Conservation (phyloP, 2,113 vertebrate genomes). For the Alligator mississippiensis region DNA sequence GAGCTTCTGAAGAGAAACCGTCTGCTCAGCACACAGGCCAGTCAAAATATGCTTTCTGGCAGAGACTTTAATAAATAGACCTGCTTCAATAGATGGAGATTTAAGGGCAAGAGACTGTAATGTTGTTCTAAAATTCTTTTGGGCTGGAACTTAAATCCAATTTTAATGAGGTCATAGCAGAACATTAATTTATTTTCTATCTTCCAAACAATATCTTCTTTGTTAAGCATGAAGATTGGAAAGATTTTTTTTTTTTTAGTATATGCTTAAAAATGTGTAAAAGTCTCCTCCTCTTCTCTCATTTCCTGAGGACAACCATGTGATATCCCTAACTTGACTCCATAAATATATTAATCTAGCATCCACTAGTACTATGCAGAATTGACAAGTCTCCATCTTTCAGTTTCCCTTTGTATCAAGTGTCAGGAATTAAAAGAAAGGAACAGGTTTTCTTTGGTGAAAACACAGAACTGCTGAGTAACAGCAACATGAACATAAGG, state of each 20-base stretch:
- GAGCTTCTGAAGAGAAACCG: conserved; percentile 63
- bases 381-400: conserved; percentile 37
- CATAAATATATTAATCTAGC: conserved; percentile 29
- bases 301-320: conserved; percentile 57
- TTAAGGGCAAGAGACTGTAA: conserved; percentile 53
- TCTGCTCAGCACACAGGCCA: conserved; percentile 53
- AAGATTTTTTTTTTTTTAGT: background rate
- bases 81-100: conserved; percentile 53
- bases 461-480: conserved; percentile 63
- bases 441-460: conserved; percentile 22
- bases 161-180: conserved; percentile 68
- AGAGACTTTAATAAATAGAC: conserved; percentile 56
- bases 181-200: conserved; percentile 68
- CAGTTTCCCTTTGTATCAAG: conserved; percentile 26
- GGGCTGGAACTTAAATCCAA: conserved; percentile 68
- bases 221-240: conserved; percentile 38
- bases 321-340: conserved; percentile 46
- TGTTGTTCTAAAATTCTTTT: conserved; percentile 64
- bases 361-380: background rate
- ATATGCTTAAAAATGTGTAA: conserved; percentile 8
- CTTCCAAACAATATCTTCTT: conserved; percentile 61
- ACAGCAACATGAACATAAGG: conserved; percentile 44
- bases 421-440: conserved; percentile 45
- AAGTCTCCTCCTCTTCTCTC: background rate
- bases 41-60: conserved; percentile 73